Conservation (phyloP, 1,140 invertebrate genomes). For the Danaus plexippus region DNA sequence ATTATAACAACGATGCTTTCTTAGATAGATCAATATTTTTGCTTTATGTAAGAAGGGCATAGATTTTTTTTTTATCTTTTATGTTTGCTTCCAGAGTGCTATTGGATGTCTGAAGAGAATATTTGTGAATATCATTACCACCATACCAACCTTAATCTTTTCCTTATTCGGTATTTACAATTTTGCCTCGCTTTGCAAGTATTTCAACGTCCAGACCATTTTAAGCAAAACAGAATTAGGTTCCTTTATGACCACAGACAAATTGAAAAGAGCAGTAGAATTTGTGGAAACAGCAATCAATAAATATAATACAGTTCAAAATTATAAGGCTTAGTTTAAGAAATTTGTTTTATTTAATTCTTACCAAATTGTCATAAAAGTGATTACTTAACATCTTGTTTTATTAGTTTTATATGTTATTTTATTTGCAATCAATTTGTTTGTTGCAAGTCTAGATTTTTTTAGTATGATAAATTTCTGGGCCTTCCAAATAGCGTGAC, state of each 20-base stretch:
- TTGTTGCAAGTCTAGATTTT: too few species aligned
- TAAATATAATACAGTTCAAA: slow-evolving; percentile 16
- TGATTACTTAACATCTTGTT: too few species aligned
- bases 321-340: background rate
- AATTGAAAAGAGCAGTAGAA: slow-evolving; percentile 23
- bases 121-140: slow-evolving; percentile 8
- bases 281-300: slow-evolving; percentile 28
- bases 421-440: too few species aligned
- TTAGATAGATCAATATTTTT: background rate
- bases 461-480: too few species aligned
- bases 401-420: too few species aligned
- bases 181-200: slow-evolving; percentile 22
- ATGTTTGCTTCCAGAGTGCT: slow-evolving; percentile 16
- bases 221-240: slow-evolving; percentile 16
- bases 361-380: too few species aligned
- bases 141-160: slow-evolving; percentile 17
- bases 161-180: slow-evolving; percentile 26
- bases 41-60: too few species aligned
- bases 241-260: slow-evolving; percentile 21
- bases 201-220: slow-evolving; percentile 10
- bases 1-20: slow-evolving; percentile 1
- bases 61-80: too few species aligned
- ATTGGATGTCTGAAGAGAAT: slow-evolving; percentile 17
- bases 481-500: too few species aligned
- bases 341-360: too few species aligned